Base-by-base conservation (phyloP, 2,113 vertebrate genomes). In the Hypocryptadius cinnamomeus region DNA sequence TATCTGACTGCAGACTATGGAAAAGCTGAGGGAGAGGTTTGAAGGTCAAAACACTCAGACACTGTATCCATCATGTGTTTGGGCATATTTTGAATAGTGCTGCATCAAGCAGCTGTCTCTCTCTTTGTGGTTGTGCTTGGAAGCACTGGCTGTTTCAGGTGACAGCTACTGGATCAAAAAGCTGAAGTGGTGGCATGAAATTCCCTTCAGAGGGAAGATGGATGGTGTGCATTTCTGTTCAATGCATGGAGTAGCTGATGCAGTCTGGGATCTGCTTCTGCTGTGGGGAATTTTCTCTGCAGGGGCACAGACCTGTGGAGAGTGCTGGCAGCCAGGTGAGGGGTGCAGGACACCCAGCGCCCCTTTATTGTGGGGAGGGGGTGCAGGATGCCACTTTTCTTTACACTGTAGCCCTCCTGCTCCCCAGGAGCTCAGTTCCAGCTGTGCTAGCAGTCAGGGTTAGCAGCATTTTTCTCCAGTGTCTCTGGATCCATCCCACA, bases 101-200 rank as follows among this genome's bases (percentile, higher is more conserved):
- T 94, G 77, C 61, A 89, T 45, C 92, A 65, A 92, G 79, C 76
- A 88, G 28, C 22, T 78, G 81, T 68, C 77, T 87, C 73, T 84
- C 20, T 51, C 60, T 74, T 66, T 5, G 42, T 2, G 13, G 51
- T 28, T 0, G 3, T 76, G 95, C 80, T 85, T 81, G 87, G 89
- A 60, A 80, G 64, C 2, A 1, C 33, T 81, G 91, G 47, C 68
- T 91, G 65, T 61, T 89, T 82, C 63, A 53, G 74, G 79, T 89
- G 94, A 91, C 81, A 85, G 90, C 66, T 79, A n/a, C 27, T 81
- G 93, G 79, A 79, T 95, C 74, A 92, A 83, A 92, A 76, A 54
- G 74, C 48, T 92, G 85, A 27, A 95, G 85, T 0, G 0, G 77
- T 42, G 79, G 59, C 59, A 61, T 3, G 20, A 53, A 90, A 95